Evolutionary conservation across 2,797 vertebrate genomes (phyloP).

Genomic region (Capromys pilorides): DNA sequence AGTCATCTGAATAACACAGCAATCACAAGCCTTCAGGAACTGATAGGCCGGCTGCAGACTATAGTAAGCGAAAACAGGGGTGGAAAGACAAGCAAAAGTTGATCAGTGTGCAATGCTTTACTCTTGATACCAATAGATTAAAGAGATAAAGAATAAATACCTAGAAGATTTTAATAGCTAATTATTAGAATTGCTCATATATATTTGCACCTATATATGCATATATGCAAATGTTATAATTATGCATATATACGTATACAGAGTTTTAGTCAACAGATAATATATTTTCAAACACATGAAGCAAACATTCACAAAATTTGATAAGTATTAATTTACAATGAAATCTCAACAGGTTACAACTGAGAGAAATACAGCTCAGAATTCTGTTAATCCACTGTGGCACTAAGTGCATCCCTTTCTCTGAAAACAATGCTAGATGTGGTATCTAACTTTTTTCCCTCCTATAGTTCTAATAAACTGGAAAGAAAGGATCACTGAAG

Average conservation of each 20-base stretch:
- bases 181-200: neutral
- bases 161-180: neutral
- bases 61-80: neutral
- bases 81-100: neutral
- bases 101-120: neutral
- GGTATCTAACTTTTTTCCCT: fast-evolving
- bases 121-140: neutral
- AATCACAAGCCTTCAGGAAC: neutral
- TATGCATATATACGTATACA: neutral
- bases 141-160: neutral
- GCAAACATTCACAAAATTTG: neutral
- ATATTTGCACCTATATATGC: neutral
- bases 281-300: neutral
- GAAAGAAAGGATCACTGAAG: neutral
- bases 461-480: neutral
- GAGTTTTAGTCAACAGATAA: neutral
- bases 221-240: neutral
- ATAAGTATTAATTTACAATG: neutral
- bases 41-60: neutral
- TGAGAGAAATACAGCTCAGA: neutral
- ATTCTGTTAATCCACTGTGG: neutral
- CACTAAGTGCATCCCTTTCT: neutral
- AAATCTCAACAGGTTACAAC: neutral
- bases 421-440: neutral
- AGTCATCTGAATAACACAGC: neutral